Evolutionary conservation across 2,888 invertebrate genomes (phyloP).

Genomic region (Acrobasis repandana): DNA sequence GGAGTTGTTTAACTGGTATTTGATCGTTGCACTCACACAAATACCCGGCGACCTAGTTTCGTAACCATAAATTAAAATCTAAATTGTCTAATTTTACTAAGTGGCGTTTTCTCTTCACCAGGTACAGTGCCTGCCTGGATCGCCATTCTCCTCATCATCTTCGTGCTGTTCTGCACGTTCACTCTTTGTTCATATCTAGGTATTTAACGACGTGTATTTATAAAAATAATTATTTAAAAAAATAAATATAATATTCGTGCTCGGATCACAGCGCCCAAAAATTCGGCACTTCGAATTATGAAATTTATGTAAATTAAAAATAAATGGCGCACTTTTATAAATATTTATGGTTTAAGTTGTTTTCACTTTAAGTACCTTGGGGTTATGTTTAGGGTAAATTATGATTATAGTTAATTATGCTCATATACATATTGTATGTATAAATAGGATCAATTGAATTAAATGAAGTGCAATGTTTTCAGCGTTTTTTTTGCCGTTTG

Average conservation of each 20-base stretch:
- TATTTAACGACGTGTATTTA: constrained; percentile 74
- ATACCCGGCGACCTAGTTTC: no score
- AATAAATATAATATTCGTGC: not conserved
- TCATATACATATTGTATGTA: constrained; percentile 65
- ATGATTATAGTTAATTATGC: constrained; percentile 54
- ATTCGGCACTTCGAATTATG: constrained; percentile 23
- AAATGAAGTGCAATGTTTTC: constrained; percentile 66
- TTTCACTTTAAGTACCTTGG: constrained; percentile 50
- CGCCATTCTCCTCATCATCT: constrained; percentile 88
- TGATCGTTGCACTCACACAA: no score
- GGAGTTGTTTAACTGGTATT: no score
- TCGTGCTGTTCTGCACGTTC: constrained; percentile 91
- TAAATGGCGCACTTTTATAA: constrained; percentile 38
- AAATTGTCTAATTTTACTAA: not conserved
- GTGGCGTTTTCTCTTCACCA: constrained; percentile 68
- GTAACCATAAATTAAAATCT: no score
- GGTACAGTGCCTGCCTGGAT: constrained; percentile 92
- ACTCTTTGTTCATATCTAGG: constrained; percentile 92
- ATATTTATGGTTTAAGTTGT: constrained; percentile 27
- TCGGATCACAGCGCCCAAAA: constrained; percentile 8
- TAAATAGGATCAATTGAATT: constrained; percentile 70
- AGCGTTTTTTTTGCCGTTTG: constrained; percentile 26
- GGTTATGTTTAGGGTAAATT: constrained; percentile 48
- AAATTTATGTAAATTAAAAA: constrained; percentile 14
- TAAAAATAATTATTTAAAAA: constrained; percentile 26